These are phyloP conservation scores for Trachelus troglodyta DNA, from an alignment of 2,888 invertebrate genomes.

Conservation along the genomic window DNA sequence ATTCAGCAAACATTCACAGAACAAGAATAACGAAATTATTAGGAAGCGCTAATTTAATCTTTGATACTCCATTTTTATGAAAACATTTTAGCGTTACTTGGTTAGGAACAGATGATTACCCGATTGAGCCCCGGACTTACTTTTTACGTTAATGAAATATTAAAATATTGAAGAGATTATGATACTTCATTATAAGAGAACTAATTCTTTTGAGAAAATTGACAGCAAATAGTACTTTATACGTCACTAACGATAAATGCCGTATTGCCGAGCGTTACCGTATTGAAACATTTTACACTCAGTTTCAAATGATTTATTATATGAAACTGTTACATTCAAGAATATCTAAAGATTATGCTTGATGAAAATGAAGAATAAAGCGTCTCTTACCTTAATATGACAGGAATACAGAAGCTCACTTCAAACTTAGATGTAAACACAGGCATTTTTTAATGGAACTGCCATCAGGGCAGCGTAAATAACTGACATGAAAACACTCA, in stretches of 20 bases:
- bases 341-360: constrained; percentile 1
- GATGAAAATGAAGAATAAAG: constrained; percentile 40
- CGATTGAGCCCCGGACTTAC: not conserved
- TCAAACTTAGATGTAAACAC: constrained; percentile 83
- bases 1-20: not conserved
- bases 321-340: not conserved
- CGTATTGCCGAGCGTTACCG: constrained; percentile 18
- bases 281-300: constrained; percentile 8
- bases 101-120: constrained; percentile 32
- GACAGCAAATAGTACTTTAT: constrained; percentile 23
- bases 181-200: not conserved
- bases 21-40: not conserved
- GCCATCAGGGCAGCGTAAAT: constrained; percentile 63
- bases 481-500: constrained; percentile 60
- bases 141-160: not conserved
- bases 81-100: constrained; percentile 27
- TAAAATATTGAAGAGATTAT: not conserved
- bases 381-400: constrained; percentile 70
- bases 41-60: not conserved
- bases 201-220: constrained; percentile 1
- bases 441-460: constrained; percentile 70
- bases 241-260: constrained; percentile 35
- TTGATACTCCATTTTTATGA: not conserved
- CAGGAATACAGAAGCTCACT: constrained; percentile 74
- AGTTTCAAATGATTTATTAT: constrained; percentile 14